Conservation (phyloP, 2,113 vertebrate genomes). For the Trogon melanurus region DNA sequence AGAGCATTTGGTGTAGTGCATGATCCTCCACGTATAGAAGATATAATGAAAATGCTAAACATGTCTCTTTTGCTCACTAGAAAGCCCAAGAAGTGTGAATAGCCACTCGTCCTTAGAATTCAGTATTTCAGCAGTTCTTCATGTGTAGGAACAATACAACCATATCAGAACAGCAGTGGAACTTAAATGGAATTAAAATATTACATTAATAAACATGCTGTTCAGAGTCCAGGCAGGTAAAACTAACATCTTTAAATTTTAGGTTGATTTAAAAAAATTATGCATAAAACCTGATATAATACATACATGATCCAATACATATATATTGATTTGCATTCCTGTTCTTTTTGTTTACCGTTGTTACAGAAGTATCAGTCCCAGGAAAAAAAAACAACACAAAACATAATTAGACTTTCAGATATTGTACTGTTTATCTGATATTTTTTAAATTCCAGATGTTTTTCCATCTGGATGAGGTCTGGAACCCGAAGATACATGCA, state of each 20-base stretch:
- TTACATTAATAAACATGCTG: not conserved
- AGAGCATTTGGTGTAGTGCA: not conserved
- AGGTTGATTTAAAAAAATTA: not conserved
- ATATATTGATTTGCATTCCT: not conserved
- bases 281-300: not conserved
- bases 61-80: not conserved
- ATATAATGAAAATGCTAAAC: not conserved
- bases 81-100: not conserved
- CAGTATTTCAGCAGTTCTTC: not conserved
- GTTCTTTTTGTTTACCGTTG: not conserved
- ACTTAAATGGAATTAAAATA: not conserved
- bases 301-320: not conserved
- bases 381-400: not conserved
- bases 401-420: not conserved
- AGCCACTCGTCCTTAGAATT: not conserved
- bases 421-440: not conserved
- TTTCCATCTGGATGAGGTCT: constrained; percentile 18
- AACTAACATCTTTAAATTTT: not conserved
- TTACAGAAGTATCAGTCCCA: not conserved
- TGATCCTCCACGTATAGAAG: not conserved
- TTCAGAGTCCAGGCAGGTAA: not conserved
- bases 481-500: not conserved
- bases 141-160: not conserved
- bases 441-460: constrained; percentile 31
- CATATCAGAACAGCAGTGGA: not conserved